A percentile compares a stretch with the other conserved stretches of the same genome.
These are phyloP conservation scores for Limnephilus lunatus DNA, from an alignment of 2,888 invertebrate species.

Conservation along the genomic window DNA sequence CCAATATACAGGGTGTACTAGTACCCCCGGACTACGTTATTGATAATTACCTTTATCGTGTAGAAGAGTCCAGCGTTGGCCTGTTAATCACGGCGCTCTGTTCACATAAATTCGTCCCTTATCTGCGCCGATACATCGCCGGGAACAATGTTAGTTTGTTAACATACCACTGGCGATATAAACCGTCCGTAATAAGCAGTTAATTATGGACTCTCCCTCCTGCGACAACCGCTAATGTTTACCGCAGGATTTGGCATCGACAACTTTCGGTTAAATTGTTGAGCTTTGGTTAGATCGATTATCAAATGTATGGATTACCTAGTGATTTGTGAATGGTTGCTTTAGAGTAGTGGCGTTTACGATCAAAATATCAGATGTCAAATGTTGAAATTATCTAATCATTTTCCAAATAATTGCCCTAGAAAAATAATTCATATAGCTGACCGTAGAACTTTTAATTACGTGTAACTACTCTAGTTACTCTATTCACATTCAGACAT, in stretches of 20 bases:
- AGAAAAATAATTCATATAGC: background rate
- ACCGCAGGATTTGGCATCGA: constrained; percentile 46
- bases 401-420: background rate
- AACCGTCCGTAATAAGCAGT: constrained; percentile 59
- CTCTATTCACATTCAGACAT: no score
- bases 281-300: background rate
- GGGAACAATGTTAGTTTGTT: constrained; percentile 64
- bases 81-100: constrained; percentile 60
- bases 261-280: constrained; percentile 25
- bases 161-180: constrained; percentile 62
- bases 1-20: background rate
- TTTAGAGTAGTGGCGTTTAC: background rate
- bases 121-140: constrained; percentile 61
- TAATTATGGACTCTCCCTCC: constrained; percentile 61
- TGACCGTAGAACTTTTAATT: no score
- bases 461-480: no score
- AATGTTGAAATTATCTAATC: no score
- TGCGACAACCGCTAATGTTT: constrained; percentile 58
- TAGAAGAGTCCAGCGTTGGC: constrained; percentile 27
- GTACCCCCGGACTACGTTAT: constrained; percentile 38
- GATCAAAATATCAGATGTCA: background rate
- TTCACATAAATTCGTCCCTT: constrained; percentile 63
- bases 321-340: background rate
- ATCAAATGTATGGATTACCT: background rate
- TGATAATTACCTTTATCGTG: constrained; percentile 56